Base-by-base conservation (phyloP, 2,888 invertebrate species). In the Drosophila emarginata region DNA sequence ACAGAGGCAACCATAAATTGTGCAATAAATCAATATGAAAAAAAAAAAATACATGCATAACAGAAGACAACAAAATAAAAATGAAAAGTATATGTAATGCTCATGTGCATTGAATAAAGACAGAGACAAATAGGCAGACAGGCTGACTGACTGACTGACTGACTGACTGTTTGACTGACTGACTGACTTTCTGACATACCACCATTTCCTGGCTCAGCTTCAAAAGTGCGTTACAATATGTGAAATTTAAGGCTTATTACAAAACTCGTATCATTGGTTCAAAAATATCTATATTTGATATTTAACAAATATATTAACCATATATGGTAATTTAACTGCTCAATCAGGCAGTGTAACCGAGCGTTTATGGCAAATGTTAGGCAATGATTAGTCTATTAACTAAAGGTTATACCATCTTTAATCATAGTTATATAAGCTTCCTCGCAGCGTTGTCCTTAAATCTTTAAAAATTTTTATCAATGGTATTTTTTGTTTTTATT, bases 21-120 rank as follows among this genome's bases (percentile, higher is more conserved):
- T 77, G 65, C 80, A 82, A 87, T 82, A 87, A 85, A 80, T 82
- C 83, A 87, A 73, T 74, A 77, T 54, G 26, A 21, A 15, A 63
- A 23, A 54, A 40, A 39, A 62, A 61, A 18, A 53, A 6, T 23
- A 53, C 60, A 51, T 61, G 57, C 61, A 57, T 60, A 72, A 61
- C 59, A 64, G 52, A 50, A 53, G 7, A 69, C 28, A 67, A 57
- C 14, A 26, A 58, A n/a, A 32, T 36, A 28, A 61, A 52, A 23
- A 36, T 32, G 21, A 32, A 12, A 18, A 39, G 23, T 21, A 26
- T 36, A 26, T 21, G 26, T 15, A 69, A 39, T 61, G 50, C n/a
- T 14, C 18, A 12, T 9, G n/a, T 32, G 53, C 28, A 37, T 69
- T 40, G 53, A 53, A 15, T 28, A 37, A 26, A 56, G 15, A 26